Conservation (phyloP, 2,113 vertebrate genomes). For the Lathamus discolor region DNA sequence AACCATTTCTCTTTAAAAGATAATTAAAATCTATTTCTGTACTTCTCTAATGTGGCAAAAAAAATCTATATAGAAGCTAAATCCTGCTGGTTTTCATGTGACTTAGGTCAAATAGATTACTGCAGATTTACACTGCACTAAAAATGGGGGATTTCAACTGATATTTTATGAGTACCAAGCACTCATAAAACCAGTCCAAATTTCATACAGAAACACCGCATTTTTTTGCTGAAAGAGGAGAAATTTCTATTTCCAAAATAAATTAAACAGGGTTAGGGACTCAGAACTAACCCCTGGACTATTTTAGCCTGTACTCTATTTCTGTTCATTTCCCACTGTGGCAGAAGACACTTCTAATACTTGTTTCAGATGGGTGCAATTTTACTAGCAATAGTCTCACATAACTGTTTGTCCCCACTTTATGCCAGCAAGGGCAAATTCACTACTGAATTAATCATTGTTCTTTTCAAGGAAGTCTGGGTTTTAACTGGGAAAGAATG, state of each 20-base stretch:
- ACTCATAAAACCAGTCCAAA: background rate
- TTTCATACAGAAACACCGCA: background rate
- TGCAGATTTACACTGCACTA: background rate
- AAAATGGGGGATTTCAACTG: background rate
- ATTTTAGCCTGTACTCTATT: background rate
- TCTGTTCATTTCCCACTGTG: background rate
- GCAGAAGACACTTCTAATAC: background rate
- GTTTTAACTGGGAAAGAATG: background rate
- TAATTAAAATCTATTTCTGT: constrained; percentile 25
- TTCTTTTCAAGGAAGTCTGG: background rate
- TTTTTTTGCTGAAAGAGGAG: background rate
- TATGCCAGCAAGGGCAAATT: background rate
- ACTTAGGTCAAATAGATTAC: background rate
- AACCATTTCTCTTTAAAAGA: constrained; percentile 9
- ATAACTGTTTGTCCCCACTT: background rate
- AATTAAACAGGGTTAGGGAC: background rate
- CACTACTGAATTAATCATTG: background rate
- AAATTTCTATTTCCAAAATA: background rate
- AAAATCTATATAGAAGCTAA: background rate
- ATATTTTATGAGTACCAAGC: background rate
- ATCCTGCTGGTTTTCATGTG: background rate
- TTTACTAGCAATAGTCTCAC: background rate
- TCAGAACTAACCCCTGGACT: background rate
- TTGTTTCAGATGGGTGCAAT: background rate
- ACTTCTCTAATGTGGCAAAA: background rate